These are phyloP conservation scores for Butastur rufipennis DNA, from an alignment of 2,113 vertebrate genomes.

Conservation along the genomic window DNA sequence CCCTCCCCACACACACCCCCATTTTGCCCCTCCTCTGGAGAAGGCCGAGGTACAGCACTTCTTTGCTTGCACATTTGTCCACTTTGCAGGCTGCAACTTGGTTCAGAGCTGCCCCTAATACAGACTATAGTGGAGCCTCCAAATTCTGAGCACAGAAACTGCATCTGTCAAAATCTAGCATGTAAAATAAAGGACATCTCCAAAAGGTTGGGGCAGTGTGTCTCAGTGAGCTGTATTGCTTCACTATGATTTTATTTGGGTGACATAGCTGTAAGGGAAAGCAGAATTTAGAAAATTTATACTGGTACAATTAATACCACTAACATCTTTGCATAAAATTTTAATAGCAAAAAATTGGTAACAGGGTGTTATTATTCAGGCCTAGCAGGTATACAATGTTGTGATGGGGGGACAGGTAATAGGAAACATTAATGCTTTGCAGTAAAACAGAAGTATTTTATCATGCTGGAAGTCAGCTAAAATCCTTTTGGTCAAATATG, in stretches of 20 bases:
- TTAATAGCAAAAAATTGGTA: neutral
- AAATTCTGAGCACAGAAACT: neutral
- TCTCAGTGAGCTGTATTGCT: neutral
- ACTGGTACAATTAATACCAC: neutral
- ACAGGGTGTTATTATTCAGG: neutral
- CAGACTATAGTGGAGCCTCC: neutral
- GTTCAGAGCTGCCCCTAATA: neutral
- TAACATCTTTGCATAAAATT: neutral
- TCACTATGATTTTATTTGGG: neutral
- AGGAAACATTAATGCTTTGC: neutral
- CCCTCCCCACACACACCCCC: too few relatives aligned
- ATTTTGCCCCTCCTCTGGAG: neutral
- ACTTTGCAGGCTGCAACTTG: neutral
- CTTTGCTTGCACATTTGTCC: neutral
- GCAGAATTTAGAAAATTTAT: neutral
- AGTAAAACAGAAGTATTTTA: neutral
- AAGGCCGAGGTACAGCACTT: neutral
- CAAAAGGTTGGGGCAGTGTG: neutral
- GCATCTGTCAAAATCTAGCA: neutral
- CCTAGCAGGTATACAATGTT: neutral
- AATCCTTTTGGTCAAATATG: neutral
- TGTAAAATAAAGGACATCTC: neutral
- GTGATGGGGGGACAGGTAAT: too few relatives aligned
- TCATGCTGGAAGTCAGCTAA: neutral
- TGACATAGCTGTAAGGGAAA: neutral